Evolutionary conservation across 2,113 vertebrate species (phyloP), one percentile per base, ranked within the genome.

Genomic region (Dasypus novemcinctus): DNA sequence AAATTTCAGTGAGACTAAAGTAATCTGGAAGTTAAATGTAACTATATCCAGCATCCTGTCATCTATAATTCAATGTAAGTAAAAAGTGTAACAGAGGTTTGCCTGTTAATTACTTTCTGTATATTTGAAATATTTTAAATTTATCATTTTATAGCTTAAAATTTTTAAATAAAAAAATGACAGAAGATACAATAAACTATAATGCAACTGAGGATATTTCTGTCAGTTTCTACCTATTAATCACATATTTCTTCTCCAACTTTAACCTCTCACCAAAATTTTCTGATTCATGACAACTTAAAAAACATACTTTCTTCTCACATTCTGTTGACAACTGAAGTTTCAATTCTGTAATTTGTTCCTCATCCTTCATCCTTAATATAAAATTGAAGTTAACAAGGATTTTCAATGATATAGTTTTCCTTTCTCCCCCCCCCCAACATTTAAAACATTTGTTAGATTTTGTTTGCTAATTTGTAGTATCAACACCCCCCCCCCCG

Each of bases 21-120:
- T 36, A 89, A 84, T 97, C 93, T 97, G 79, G 81, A 97, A 96
- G 71, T 66, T 95, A 97, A 96, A 85, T 74, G 41, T 69, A 87
- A 64, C 86, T 90, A 63, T 80, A 97, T 1, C 49, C 96, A 91
- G 29, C 88, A 96, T 69, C 63, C 9, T 93, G 72, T 90, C 93
- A 96, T 92, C 78, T 97, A 36, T 27, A 66, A 84, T 97, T 90
- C 82, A 82, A 36, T 61, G 27, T 82, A 94, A 84, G 69, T 29
- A 43, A 94, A 90, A 96, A 52, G 54, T 63, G 3, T 46, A 72
- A 84, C 25, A 95, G 43, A 49, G 5, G 33, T 64, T 68, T 88
- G 9, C 2, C n/a, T 92, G 57, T 59, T 72, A 68, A 54, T 64
- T 88, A 68, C 7, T 12, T 25, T 79, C 66, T 41, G 2, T 54